These are phyloP conservation scores for Paracanthobrama guichenoti DNA, from an alignment of 2,113 vertebrate species.

Conservation along the genomic window DNA sequence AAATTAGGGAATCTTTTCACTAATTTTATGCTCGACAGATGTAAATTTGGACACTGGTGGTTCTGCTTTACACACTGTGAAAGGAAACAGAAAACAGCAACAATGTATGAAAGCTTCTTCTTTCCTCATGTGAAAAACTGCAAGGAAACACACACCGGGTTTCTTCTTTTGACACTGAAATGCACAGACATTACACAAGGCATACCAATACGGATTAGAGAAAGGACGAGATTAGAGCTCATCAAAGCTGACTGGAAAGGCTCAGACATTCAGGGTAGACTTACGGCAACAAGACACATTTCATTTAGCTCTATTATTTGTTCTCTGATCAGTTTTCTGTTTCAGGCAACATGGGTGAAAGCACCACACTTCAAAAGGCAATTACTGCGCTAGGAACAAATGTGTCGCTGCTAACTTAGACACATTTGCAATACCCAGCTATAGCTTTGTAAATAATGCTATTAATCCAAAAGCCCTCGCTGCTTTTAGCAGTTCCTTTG, in stretches of 20 bases:
- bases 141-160: slow-evolving; percentile 30
- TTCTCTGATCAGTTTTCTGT: slow-evolving; percentile 50
- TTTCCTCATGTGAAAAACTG: slow-evolving; percentile 1
- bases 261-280: slow-evolving; percentile 43
- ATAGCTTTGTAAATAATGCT: slow-evolving; percentile 53
- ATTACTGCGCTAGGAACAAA: slow-evolving; percentile 48
- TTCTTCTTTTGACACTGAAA: slow-evolving; percentile 34
- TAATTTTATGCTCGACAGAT: neutral
- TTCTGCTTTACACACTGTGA: neutral
- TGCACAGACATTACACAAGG: slow-evolving; percentile 26
- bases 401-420: slow-evolving; percentile 43
- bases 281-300: slow-evolving; percentile 50
- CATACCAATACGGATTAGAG: slow-evolving; percentile 44
- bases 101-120: slow-evolving; percentile 9
- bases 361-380: slow-evolving; percentile 44
- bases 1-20: neutral
- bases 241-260: slow-evolving; percentile 47
- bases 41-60: slow-evolving; percentile 15
- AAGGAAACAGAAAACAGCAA: slow-evolving; percentile 24
- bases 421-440: slow-evolving; percentile 42
- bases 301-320: slow-evolving; percentile 47
- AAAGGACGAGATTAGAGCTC: slow-evolving; percentile 47
- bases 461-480: slow-evolving; percentile 46
- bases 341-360: slow-evolving; percentile 49
- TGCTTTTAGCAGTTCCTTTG: slow-evolving; percentile 40